Conservation (phyloP, 1,140 invertebrate species). For the Aphelenchoides fujianensis region DNA sequence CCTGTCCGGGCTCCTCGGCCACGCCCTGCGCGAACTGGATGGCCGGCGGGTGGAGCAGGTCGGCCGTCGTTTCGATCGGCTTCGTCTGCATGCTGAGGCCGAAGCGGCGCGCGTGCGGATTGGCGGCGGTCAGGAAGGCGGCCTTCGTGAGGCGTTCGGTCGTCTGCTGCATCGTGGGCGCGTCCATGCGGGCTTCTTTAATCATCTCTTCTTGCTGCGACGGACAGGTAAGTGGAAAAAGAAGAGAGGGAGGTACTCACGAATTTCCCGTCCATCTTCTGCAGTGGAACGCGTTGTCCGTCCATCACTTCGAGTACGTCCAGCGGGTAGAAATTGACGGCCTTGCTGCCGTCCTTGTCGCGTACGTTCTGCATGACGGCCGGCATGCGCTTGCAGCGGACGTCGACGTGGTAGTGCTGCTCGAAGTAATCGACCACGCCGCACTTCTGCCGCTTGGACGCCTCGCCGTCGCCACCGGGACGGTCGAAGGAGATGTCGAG, state of each 20-base stretch:
- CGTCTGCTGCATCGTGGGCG: background rate
- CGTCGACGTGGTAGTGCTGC: no score
- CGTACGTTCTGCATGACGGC: no score
- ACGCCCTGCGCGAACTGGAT: background rate
- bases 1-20: background rate
- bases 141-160: background rate
- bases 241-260: background rate
- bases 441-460: no score
- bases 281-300: background rate
- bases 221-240: background rate
- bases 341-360: background rate
- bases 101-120: background rate
- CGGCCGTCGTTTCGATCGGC: background rate
- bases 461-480: no score
- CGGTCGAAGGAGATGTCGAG: no score
- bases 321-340: background rate
- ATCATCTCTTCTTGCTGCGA: background rate
- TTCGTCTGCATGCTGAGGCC: background rate
- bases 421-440: no score
- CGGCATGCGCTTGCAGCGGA: no score
- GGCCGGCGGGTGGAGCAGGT: background rate
- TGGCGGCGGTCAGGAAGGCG: background rate
- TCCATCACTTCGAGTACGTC: background rate
- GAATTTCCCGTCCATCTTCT: background rate
- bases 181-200: background rate